Percentiles rank a stretch among this genome's conserved stretches.
These are phyloP conservation scores for Perca schrenkii DNA, from an alignment of 2,113 vertebrate genomes.

Conservation along the genomic window DNA sequence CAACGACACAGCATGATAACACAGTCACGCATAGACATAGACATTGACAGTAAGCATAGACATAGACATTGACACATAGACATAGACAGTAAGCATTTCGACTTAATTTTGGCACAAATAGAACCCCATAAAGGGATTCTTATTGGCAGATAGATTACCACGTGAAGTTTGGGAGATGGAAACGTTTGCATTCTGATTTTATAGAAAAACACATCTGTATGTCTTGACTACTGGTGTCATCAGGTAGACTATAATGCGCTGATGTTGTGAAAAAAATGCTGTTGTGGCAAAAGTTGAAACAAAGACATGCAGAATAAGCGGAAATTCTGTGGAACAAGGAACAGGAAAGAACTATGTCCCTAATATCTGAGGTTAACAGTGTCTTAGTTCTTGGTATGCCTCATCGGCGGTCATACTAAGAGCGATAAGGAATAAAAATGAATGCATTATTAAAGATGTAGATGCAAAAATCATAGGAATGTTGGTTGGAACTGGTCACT, in stretches of 20 bases:
- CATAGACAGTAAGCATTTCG: too few species aligned
- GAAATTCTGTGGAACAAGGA: not conserved
- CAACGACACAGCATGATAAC: too few species aligned
- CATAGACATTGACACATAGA: too few species aligned
- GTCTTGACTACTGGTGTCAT: not conserved
- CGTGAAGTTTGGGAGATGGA: not conserved
- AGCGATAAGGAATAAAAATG: not conserved
- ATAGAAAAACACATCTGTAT: not conserved
- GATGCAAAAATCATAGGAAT: not conserved
- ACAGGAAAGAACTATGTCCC: not conserved
- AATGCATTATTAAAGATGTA: not conserved
- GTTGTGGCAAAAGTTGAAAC: not conserved
- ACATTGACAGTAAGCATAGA: too few species aligned
- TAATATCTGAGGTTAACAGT: too few species aligned
- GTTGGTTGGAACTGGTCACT: not conserved
- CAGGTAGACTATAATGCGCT: not conserved
- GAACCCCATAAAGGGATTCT: not conserved
- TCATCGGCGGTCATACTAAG: not conserved
- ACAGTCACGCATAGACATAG: too few species aligned
- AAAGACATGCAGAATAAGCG: conserved; percentile 11
- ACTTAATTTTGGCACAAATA: too few species aligned
- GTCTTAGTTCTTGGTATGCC: not conserved
- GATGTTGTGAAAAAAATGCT: not conserved
- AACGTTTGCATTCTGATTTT: not conserved
- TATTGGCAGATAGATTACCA: not conserved